Evolutionary conservation across 2,113 vertebrate genomes (phyloP), one percentile per base, ranked within the genome.

Genomic region (Orycteropus afer): DNA sequence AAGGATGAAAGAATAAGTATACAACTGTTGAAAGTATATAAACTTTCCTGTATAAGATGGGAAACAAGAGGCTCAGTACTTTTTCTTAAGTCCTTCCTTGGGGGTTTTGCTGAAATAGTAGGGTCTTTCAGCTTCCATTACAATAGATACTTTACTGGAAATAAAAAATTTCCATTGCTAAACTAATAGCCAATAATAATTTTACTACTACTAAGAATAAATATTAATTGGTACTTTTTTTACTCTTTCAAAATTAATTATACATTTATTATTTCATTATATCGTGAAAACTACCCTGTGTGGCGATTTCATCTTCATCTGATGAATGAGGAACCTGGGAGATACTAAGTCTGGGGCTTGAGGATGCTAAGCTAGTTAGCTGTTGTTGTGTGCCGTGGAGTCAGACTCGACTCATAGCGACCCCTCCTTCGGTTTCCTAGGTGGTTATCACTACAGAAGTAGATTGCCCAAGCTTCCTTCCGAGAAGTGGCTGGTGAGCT

Each of bases 1-100:
- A 78, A 94, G 95, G 79, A 93, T 95, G 91, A 97, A 97, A 97
- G 32, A 94, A 95, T 65, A 15, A 78, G 2, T 65, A 92, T 47
- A 89, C 63, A 80, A 57, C 63, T 59, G 90, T 95, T 95, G 59
- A 90, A 96, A 93, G 82, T 22, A 93, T 0, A 96, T 5, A 15
- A 95, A 88, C 57, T 29, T 91, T 80, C 76, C 27, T 71, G 12
- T 9, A 1, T 25, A 90, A 96, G 95, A 97, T 80, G 88, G 96
- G 97, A 98, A 98, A 86, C 59, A 93, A 95, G n/a, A 91, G 61
- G 11, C 49, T 82, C 17, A 57, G 55, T 81, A 20, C 45, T 73
- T 93, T 84, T 67, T 79, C 73, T 96, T 90, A 79, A 90, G 55
- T 85, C 42, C 6, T 7, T 88, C 88, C 85, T 90, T 71, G 88